Conservation (phyloP, 2,797 vertebrate genomes). For the Phataginus tetradactyla region DNA sequence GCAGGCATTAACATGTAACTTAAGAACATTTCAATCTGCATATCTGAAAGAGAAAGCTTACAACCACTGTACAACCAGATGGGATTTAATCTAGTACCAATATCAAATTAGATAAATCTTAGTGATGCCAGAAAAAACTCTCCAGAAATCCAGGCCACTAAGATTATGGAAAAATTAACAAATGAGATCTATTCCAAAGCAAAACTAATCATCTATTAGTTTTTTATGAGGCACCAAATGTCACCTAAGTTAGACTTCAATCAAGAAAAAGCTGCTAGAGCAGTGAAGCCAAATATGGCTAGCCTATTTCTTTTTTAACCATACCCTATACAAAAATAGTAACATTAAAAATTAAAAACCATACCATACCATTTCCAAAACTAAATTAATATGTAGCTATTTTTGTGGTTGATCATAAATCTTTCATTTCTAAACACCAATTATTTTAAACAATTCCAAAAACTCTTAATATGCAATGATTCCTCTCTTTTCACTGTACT, state of each 20-base stretch:
- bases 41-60: neutral
- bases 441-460: conserved; percentile 25
- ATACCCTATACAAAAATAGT: neutral
- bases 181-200: neutral
- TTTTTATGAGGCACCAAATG: neutral
- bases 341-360: neutral
- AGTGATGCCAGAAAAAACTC: neutral
- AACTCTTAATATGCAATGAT: neutral
- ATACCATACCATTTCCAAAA: conserved; percentile 14
- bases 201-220: neutral
- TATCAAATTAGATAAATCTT: conserved; percentile 11
- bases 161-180: neutral
- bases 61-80: neutral
- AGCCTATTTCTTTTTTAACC: neutral
- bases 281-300: neutral
- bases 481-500: neutral
- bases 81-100: neutral
- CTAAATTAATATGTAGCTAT: neutral
- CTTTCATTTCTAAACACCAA: conserved; percentile 11
- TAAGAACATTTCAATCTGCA: neutral
- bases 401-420: neutral
- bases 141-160: neutral
- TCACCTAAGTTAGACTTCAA: neutral
- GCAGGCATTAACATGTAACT: neutral
- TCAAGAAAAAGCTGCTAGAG: neutral